Conservation (phyloP, 1,140 invertebrate species). For the Apis cerana region DNA sequence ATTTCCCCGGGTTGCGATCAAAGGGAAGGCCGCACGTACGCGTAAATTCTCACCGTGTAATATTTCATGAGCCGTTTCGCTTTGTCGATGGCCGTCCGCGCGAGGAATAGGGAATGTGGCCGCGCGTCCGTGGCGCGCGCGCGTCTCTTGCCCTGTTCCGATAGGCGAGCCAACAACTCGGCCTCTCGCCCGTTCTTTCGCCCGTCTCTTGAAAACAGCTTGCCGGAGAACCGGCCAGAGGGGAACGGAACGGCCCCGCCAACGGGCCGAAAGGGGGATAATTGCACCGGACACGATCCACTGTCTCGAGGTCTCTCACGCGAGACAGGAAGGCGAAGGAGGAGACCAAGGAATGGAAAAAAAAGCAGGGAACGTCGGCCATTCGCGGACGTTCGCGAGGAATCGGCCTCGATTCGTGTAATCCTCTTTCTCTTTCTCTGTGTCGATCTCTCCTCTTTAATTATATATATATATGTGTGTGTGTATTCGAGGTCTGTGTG, state of each 20-base stretch:
- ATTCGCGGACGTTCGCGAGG: slow-evolving; percentile 44
- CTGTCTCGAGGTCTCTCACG: slow-evolving; percentile 64
- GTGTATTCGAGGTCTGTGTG: too few relatives aligned
- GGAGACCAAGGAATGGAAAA: slow-evolving; percentile 45
- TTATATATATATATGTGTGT: neutral
- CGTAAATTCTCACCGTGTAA: slow-evolving; percentile 66
- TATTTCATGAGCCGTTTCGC: slow-evolving; percentile 73
- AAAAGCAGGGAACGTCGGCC: slow-evolving; percentile 40
- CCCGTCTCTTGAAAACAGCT: slow-evolving; percentile 23
- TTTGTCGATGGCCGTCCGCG: slow-evolving; percentile 67
- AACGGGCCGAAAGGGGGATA: slow-evolving; percentile 50
- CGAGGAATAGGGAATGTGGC: slow-evolving; percentile 59
- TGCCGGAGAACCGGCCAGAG: neutral
- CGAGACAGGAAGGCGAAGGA: slow-evolving; percentile 60
- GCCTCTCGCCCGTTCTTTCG: neutral
- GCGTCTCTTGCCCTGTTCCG: neutral
- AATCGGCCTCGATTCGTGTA: slow-evolving; percentile 25
- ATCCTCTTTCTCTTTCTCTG: neutral
- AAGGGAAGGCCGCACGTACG: slow-evolving; percentile 62
- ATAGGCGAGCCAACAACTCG: slow-evolving; percentile 25
- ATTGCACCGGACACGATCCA: slow-evolving; percentile 69
- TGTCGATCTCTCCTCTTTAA: neutral
- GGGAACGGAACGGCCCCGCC: slow-evolving; percentile 46
- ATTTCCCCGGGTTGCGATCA: slow-evolving; percentile 72
- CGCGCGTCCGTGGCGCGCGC: neutral